Base-by-base conservation (phyloP, 2,888 invertebrate genomes). In the Drosophila picticornis region DNA sequence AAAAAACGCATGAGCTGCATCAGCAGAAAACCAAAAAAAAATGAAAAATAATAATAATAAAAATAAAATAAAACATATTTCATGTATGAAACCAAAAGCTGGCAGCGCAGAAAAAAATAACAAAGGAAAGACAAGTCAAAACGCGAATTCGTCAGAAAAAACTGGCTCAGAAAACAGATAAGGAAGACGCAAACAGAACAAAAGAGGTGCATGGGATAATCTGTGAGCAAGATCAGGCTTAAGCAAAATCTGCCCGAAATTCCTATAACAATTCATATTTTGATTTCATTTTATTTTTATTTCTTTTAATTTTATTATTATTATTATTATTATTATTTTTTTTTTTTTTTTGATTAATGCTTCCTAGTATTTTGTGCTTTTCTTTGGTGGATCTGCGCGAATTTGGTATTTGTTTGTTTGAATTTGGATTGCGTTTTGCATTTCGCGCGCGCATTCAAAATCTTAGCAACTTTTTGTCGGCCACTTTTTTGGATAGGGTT, bases 121-220 rank as follows among this genome's bases (percentile, higher is more conserved):
- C 16, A 25, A 25, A 38, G 43, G 53, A 43, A 51, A 50, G 22
- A 27, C 27, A 69, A 69, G 36, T 70, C 57, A 57, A 61, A 74
- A 51, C 59, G 80, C 80, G 68, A 80, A 69, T 78, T 78, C 80
- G 52, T 55, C 72, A 80, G 80, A 78, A 78, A 78, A 62, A 22
- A 57, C 43, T 67, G 43, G 55, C 71, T 67, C 75, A 58, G 63
- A 64, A 74, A 50, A 50, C 58, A 60, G 55, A 63, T 52, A 52
- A 60, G 48, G 52, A 36, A 52, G 61, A 65, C 52, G 56, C 48
- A 53, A 70, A 52, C 32, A 51, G 63, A 67, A 52, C 29, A 53
- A 63, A 52, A 52, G 55, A 60, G 22, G 63, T 34, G 62, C 59
- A 64, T 63, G 56, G 56, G 58, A 76, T 59, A 57, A 52, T 40